Evolutionary conservation across 2,797 vertebrate genomes (phyloP), one percentile per base, ranked within the genome.

Genomic region (Molothrus ater): DNA sequence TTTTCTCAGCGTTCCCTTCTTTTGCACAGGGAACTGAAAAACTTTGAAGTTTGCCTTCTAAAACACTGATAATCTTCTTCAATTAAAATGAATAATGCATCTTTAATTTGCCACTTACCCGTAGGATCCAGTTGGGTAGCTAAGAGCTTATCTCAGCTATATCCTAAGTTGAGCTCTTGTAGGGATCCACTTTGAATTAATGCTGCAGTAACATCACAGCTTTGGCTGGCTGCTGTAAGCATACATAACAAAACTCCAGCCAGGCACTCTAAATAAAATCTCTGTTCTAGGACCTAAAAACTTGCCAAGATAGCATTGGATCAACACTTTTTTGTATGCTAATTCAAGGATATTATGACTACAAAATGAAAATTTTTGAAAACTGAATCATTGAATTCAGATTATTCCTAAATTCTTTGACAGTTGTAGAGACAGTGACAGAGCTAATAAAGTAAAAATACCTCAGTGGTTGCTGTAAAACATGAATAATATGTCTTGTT

Each of bases 31-130:
- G 93, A 97, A 93, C 74, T 92, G 65, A 94, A 95, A 61, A 96
- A 96, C 93, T 97, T 96, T 91, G 94, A 96, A 95, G 83, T 94
- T 89, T 96, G 95, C 69, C 86, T 96, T 72, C 79, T 96, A 96
- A 97, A 97, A 95, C 94, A 95, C 76, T 92, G 29, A 95, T 96
- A 95, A 96, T 96, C 76, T 95, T 87, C 94, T 91, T 97, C 96
- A 96, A 95, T 98, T 96, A 96, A 97, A 97, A 95, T 94, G 96
- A 97, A 93, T 97, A 98, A 97, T 97, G 96, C 96, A 98, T 97
- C 96, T 97, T 97, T 98, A 97, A 98, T 98, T 97, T 97, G 95
- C 86, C 86, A 94, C 93, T 98, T 97, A 97, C 97, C 97, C 97
- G 90, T 95, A 98, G 97, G 97, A 97, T 97, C 82, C 84, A 92